A percentile compares a stretch with the other conserved stretches of the same genome.
Evolutionary conservation across 64 coral and sea anemone genomes (phyloP).

Genomic region (Orbicella faveolata): DNA sequence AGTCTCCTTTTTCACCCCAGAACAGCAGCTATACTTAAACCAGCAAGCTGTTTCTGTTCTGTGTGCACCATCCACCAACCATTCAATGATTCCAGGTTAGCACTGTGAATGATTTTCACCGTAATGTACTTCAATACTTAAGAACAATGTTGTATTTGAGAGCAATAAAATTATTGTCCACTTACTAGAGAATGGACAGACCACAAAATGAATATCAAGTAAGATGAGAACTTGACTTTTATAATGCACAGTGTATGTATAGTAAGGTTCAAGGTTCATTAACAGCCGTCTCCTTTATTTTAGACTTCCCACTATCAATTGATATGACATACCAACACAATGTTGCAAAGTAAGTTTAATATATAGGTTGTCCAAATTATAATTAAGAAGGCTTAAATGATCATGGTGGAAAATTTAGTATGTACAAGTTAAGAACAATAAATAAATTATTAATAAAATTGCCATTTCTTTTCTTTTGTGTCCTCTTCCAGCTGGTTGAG

Average conservation of each 20-base stretch:
- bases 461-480: not conserved
- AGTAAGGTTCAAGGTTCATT: no score
- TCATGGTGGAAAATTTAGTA: no score
- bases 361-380: no score
- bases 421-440: no score
- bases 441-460: no score
- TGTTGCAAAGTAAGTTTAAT: not conserved
- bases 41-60: slow-evolving; percentile 45
- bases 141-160: not conserved
- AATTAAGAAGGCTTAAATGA: no score
- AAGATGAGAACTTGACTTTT: no score
- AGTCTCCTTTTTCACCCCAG: slow-evolving; percentile 27
- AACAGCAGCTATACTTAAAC: slow-evolving; percentile 60
- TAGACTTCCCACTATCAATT: slow-evolving; percentile 11
- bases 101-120: not conserved
- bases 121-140: not conserved
- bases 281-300: not conserved
- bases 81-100: slow-evolving; percentile 43
- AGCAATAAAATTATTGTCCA: not conserved
- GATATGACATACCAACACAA: not conserved
- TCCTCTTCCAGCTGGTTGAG: slow-evolving; percentile 1
- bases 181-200: no score
- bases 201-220: no score
- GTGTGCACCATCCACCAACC: not conserved
- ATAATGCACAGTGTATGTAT: no score